Evolutionary conservation across 2,797 vertebrate genomes (phyloP), one percentile per base, ranked within the genome.

Genomic region (Halcyon chelicuti): DNA sequence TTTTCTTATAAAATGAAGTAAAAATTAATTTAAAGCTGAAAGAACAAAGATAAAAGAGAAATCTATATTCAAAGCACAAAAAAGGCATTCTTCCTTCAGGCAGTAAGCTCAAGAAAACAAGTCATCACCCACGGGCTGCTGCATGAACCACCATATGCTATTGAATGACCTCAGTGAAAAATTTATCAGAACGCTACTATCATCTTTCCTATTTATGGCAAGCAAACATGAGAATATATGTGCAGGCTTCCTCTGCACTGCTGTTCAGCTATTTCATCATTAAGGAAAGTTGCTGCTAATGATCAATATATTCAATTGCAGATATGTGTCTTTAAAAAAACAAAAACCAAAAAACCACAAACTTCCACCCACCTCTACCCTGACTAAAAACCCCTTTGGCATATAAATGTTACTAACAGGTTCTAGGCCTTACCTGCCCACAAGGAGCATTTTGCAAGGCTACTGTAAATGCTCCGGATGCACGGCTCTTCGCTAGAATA

Each of bases 381-480:
- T 2, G 2, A 2, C 18, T 31, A 80, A 49, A 1, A 82, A 39
- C 10, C 2, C 2, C 39, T 55, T 83, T 29, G 74, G 23, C 17
- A 61, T 35, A 61, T 3, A 54, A 76, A 39, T 1, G 12, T 28
- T 8, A 11, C 5, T 22, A 60, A 22, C 51, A 82, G 12, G 21
- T 57, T 71, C 28, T 51, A 71, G 72, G 12, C 8, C 98, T 99
- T 97, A 99, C 99, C 83, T 98, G 97, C 94, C 99, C 99, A 97
- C 99, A 99, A 1, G 98, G 99, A 55, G 98, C 95, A 7, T 99
- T 99, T 97, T 99, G 99, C 96, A 99, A 68, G 51, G 98, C 99
- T 96, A 99, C 92, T 0, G 98, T 99, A 96, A 99, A 99, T 40
- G 87, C 97, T 49, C 98, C 99, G 0, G 99, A 99, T 5, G 80